Base-by-base conservation (phyloP, 2,888 invertebrate genomes). In the Mimumesa dahlbomi region DNA sequence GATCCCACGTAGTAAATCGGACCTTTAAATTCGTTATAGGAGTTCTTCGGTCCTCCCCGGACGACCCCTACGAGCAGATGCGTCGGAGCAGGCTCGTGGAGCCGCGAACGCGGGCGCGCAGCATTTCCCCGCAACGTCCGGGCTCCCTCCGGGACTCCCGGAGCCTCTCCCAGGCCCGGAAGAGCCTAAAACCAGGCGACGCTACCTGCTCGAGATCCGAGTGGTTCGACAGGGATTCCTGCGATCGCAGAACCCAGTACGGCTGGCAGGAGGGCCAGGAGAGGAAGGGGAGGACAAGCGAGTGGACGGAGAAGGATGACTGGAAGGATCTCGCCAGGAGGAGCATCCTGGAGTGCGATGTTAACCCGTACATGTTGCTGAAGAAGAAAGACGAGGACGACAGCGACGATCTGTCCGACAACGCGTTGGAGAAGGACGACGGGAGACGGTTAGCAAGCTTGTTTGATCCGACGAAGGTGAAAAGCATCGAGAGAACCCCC, bases 311-410 rank as follows among this genome's bases (percentile, higher is more conserved):
- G 13, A 14, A 19, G 13, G 13, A 9, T n/a, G 6, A 1, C 13
- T 1, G 19, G 14, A 11, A 61, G 64, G 2, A 4, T 9, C 14
- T 36, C 11, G 14, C 65, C 48, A 40, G 81, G 2, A 93, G 93
- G 75, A 96, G 96, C 14, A 96, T 96, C 75, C 90, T 96, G 40
- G 94, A 95, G 81, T 96, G 96, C 90, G 93, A 95, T 87, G 94
- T 96, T 38, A 96, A 96, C 89, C 95, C 96, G 2, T 96, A 96
- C 86, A 94, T 95, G 76, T 91, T 96, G 85, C 93, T 96, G 81
- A 93, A 94, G 84, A 91, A 87, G 16, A 82, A 83, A 84, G 91
- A 84, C 87, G 91, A 85, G 77, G 91, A 85, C 72, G 89, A 79
- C 63, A 90, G 84, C 87, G 91, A 81, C 83, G 88, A 83, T 74